phyloP scores from a whole-genome alignment of 2,797 vertebrate species.

The Miichthys miiuy region DNA sequence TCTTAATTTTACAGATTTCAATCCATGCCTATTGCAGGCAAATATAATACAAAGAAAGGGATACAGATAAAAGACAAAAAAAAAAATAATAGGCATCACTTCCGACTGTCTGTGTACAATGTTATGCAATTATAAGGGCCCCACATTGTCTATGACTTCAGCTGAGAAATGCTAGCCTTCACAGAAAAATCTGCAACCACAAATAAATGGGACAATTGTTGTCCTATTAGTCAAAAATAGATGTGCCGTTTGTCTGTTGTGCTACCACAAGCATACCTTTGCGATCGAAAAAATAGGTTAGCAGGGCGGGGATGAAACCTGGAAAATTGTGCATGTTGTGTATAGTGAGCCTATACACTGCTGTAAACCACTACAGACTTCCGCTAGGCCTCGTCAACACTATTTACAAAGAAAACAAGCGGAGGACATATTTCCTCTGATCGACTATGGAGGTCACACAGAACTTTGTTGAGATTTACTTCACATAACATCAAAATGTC shows the following conservation, averaged over 20 bases:
- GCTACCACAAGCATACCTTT: slow-evolving; percentile 77
- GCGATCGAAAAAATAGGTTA: slow-evolving; percentile 92
- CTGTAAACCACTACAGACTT: slow-evolving; percentile 76
- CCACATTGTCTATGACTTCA: slow-evolving; percentile 59
- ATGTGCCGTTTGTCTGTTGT: slow-evolving; percentile 78
- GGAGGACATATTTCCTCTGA: slow-evolving; percentile 46
- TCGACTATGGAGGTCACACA: slow-evolving; percentile 59
- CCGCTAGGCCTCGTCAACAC: slow-evolving; percentile 55
- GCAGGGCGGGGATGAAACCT: slow-evolving; percentile 91
- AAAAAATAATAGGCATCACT: slow-evolving; percentile 8
- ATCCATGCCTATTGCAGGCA: background rate
- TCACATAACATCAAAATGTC: slow-evolving; percentile 16
- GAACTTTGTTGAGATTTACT: slow-evolving; percentile 17
- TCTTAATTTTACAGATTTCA: slow-evolving; percentile 10
- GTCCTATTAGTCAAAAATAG: slow-evolving; percentile 82
- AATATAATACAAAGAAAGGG: background rate
- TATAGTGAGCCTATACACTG: slow-evolving; percentile 45
- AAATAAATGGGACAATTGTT: slow-evolving; percentile 82
- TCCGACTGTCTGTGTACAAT: slow-evolving; percentile 8
- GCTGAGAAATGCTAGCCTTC: slow-evolving; percentile 69
- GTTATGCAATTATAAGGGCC: slow-evolving; percentile 40
- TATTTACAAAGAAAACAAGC: slow-evolving; percentile 31
- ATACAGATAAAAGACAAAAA: slow-evolving; percentile 8
- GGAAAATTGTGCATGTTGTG: slow-evolving; percentile 75
- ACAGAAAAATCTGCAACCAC: slow-evolving; percentile 78